phyloP scores from a whole-genome alignment of 2,113 vertebrate species.

The Eulemur rufifrons region DNA sequence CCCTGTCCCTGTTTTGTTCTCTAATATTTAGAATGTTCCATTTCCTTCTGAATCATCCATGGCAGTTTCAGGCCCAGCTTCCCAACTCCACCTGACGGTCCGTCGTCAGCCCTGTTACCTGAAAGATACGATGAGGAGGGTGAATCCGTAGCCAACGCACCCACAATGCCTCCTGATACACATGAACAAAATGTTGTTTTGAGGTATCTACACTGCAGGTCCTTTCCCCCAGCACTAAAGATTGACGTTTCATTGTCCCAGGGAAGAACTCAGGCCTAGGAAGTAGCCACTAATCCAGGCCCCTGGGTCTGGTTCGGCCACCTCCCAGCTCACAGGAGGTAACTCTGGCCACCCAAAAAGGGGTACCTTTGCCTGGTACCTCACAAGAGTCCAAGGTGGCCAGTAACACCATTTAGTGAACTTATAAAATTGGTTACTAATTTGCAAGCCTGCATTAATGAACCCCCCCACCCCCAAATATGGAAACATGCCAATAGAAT shows the following conservation, averaged over 20 bases:
- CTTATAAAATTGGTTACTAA: conserved; percentile 19
- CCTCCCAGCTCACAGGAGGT: background rate
- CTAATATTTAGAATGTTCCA: background rate
- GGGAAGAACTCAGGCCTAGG: background rate
- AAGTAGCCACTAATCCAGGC: background rate
- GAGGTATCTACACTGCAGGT: background rate
- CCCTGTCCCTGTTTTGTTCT: background rate
- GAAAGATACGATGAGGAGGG: background rate
- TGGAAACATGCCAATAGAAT: background rate
- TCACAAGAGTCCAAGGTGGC: background rate
- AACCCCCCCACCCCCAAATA: background rate
- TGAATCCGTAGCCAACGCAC: background rate
- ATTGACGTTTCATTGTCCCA: background rate
- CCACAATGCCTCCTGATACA: background rate
- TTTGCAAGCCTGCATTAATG: background rate
- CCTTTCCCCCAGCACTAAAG: background rate
- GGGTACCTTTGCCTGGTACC: background rate
- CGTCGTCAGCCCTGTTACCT: background rate
- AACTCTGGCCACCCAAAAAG: background rate
- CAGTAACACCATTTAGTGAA: background rate
- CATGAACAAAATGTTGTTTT: background rate
- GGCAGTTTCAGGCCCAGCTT: background rate
- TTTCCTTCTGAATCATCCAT: background rate
- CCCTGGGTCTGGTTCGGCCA: background rate
- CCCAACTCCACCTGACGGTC: background rate